Evolutionary conservation across 2,797 vertebrate genomes (phyloP).

Genomic region (Phrynocephalus guinanensis): DNA sequence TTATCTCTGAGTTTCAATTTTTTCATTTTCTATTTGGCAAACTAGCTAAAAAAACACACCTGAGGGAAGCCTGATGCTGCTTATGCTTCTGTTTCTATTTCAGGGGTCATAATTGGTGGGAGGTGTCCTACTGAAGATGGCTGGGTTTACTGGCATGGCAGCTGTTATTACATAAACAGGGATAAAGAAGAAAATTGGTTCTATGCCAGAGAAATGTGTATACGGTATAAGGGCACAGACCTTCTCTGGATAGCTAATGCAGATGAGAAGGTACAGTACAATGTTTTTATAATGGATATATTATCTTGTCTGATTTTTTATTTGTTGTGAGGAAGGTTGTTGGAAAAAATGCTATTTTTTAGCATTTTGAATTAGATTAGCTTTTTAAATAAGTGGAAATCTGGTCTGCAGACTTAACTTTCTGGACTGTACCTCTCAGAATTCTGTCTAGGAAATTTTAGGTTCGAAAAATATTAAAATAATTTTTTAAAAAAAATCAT

Average conservation of each 20-base stretch:
- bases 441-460: too few species aligned
- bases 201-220: constrained; percentile 27
- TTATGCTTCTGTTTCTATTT: constrained; percentile 7
- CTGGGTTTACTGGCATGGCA: constrained; percentile 41
- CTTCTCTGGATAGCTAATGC: constrained; percentile 33
- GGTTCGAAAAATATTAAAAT: too few species aligned
- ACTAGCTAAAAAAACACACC: neutral
- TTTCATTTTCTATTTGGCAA: neutral
- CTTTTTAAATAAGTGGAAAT: too few species aligned
- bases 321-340: neutral
- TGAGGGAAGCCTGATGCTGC: neutral
- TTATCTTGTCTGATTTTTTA: neutral
- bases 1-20: neutral
- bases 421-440: too few species aligned
- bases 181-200: constrained; percentile 1
- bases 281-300: neutral
- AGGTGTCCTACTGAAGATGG: constrained; percentile 23
- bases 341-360: neutral
- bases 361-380: neutral
- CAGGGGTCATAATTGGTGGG: constrained; percentile 37
- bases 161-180: constrained; percentile 37
- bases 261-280: constrained; percentile 36
- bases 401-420: too few species aligned
- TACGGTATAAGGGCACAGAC: constrained; percentile 18
- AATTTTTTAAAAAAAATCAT: neutral